Conservation (phyloP, 2,888 invertebrate genomes). For the Acrobasis suavella region DNA sequence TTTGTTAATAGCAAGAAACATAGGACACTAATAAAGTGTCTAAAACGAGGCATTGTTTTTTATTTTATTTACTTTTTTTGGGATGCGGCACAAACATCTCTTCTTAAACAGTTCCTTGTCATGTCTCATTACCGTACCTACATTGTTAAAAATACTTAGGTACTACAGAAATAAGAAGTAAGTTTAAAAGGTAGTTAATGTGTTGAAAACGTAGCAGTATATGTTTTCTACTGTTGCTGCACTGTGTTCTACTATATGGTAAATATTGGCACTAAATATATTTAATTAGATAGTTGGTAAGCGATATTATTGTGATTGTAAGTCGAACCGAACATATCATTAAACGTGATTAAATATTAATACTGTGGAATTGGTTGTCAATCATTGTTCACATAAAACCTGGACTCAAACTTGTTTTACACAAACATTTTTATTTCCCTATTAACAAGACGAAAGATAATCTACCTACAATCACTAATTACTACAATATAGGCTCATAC, state of each 20-base stretch:
- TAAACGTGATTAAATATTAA: constrained; percentile 57
- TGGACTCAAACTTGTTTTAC: constrained; percentile 23
- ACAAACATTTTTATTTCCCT: background rate
- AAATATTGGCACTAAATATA: constrained; percentile 31
- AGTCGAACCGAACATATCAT: constrained; percentile 66
- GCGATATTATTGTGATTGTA: constrained; percentile 59
- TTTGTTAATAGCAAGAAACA: too few species aligned
- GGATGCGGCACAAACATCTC: too few species aligned
- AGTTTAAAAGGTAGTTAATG: too few species aligned
- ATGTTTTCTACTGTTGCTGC: constrained; percentile 2
- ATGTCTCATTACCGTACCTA: too few species aligned
- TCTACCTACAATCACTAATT: constrained; percentile 34
- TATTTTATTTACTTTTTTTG: too few species aligned
- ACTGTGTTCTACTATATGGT: constrained; percentile 10
- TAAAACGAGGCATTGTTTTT: too few species aligned
- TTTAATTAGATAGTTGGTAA: constrained; percentile 40
- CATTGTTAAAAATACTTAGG: too few species aligned
- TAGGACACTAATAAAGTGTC: too few species aligned
- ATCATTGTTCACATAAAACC: constrained; percentile 31
- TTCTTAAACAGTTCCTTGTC: too few species aligned
- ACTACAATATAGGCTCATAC: background rate
- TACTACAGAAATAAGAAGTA: too few species aligned
- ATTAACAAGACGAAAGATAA: background rate
- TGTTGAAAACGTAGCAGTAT: background rate
- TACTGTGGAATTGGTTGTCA: constrained; percentile 46